phyloP scores from a whole-genome alignment of 2,797 vertebrate species.

The Leptoclinus maculatus region DNA sequence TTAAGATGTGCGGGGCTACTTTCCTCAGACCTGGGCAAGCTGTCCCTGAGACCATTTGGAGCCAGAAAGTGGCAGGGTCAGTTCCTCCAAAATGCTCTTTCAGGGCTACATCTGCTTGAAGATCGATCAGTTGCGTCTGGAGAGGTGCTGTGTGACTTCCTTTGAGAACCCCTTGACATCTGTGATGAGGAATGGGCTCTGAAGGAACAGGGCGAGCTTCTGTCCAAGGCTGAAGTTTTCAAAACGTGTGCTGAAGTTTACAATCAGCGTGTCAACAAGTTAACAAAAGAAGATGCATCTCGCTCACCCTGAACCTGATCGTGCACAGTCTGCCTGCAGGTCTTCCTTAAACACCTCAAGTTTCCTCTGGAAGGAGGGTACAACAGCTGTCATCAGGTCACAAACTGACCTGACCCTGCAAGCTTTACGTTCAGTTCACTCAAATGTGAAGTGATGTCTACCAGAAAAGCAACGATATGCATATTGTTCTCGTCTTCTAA shows the following conservation, averaged over 20 bases:
- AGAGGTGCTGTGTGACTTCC: constrained; percentile 28
- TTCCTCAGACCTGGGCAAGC: constrained; percentile 16
- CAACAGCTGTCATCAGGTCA: constrained; percentile 34
- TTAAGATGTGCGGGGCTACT: neutral
- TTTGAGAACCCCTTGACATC: constrained; percentile 33
- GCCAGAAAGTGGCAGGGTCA: constrained; percentile 11
- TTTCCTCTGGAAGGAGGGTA: constrained; percentile 30
- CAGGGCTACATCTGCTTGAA: constrained; percentile 15
- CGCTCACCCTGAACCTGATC: neutral
- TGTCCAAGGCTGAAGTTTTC: constrained; percentile 41
- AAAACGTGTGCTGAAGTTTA: constrained; percentile 27
- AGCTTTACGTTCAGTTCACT: constrained; percentile 43
- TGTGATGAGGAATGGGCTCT: constrained; percentile 40
- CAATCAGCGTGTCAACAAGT: constrained; percentile 32
- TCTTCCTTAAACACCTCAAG: constrained; percentile 18
- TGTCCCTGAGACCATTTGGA: constrained; percentile 15
- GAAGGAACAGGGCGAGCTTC: constrained; percentile 30
- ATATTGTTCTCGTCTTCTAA: neutral
- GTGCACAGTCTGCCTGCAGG: constrained; percentile 15
- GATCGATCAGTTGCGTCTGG: constrained; percentile 19
- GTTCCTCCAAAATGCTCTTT: constrained; percentile 32
- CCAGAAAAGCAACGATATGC: constrained; percentile 35
- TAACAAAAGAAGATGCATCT: neutral
- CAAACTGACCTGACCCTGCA: constrained; percentile 20
- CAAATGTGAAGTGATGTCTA: constrained; percentile 39